phyloP scores from a whole-genome alignment of 2,797 vertebrate species.

The Phrynocephalus vlangalii region DNA sequence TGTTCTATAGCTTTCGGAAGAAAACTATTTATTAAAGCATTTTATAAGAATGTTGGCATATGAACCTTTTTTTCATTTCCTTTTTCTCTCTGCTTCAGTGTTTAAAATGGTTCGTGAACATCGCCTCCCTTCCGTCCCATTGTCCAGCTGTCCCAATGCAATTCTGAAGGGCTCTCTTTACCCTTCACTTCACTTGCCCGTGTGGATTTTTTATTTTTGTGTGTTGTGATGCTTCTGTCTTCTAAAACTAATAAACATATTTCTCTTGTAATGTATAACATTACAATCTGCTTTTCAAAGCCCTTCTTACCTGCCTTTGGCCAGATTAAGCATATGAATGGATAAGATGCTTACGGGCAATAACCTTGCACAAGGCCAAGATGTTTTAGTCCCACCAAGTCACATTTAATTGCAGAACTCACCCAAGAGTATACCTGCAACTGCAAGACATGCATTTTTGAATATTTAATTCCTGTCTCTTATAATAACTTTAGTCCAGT shows the following conservation, averaged over 20 bases:
- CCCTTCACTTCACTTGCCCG: constrained; percentile 65
- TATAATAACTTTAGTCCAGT: too few species aligned
- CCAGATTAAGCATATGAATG: not conserved
- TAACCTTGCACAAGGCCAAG: not conserved
- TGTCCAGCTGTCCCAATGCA: not conserved
- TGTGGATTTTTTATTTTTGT: constrained; percentile 65
- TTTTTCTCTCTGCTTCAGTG: constrained; percentile 70
- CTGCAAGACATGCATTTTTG: too few species aligned
- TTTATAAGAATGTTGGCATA: constrained; percentile 87
- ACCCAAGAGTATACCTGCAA: too few species aligned
- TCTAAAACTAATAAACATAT: constrained; percentile 75
- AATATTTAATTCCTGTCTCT: too few species aligned
- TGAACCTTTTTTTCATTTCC: constrained; percentile 68
- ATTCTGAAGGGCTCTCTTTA: not conserved
- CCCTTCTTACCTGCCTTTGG: not conserved
- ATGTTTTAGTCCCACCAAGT: too few species aligned
- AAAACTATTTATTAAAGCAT: constrained; percentile 96
- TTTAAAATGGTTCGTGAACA: constrained; percentile 69
- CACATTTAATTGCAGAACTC: too few species aligned
- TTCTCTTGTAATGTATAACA: constrained; percentile 72
- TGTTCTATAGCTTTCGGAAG: constrained; percentile 81
- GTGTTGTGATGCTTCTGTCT: constrained; percentile 75
- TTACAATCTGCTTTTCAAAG: constrained; percentile 55
- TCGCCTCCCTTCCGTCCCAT: constrained; percentile 67
- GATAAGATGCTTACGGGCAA: not conserved